Evolutionary conservation across 2,113 vertebrate genomes (phyloP), one percentile per base, ranked within the genome.

Genomic region (Tichodroma muraria): DNA sequence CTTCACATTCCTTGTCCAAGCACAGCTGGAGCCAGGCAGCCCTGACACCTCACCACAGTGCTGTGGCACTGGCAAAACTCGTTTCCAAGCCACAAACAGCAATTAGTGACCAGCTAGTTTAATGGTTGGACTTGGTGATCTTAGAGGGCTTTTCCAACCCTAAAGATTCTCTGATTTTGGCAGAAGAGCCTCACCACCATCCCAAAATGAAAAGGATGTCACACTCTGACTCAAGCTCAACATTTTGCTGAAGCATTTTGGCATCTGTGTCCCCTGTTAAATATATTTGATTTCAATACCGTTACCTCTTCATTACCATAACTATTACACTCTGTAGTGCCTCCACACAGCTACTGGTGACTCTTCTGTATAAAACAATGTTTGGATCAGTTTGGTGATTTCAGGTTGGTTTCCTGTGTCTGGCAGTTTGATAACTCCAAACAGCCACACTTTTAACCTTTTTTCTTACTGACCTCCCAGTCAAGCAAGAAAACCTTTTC

Each of bases 21-120:
- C 69, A 40, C 18, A 13, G 27, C n/a, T 12, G 28, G 50, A 73
- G n/a, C 35, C 68, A 68, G 44, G 28, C 14, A 53, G 13, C 18
- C 23, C 44, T 9, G 25, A 3, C 15, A 9, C 5, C 82, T 49
- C 66, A 15, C 5, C 6, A 3, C 24, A 3, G 23, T 3, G 19
- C 33, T 52, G 54, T 35, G 42, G 63, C 18, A 16, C 61, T 7
- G 17, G 30, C 17, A 37, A 38, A 68, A 25, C 47, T 13, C 8
- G 0, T 31, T 21, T 16, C 28, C 60, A 30, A 23, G 42, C 23
- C 22, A 3, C 30, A 20, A 11, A 8, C 33, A 52, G 45, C 70
- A 56, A 4, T 12, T 5, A 20, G 13, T 1, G 6, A 54, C 11
- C 38, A 15, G 7, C 18, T 7, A 4, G 12, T 9, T 24, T 9